Conservation (phyloP, 2,888 invertebrate species). For the Lepidonotus clava region DNA sequence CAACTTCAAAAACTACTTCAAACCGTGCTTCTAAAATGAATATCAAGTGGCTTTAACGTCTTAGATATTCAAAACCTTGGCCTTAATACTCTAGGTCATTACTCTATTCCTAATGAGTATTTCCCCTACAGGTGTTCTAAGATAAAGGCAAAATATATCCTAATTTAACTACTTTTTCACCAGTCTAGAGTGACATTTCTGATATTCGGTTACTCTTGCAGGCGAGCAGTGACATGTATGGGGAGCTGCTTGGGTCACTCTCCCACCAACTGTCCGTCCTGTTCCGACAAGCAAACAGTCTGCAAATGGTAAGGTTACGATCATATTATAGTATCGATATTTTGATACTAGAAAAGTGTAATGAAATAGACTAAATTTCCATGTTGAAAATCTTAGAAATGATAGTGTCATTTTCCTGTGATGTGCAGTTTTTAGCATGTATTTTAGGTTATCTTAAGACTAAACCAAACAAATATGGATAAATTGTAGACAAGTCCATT, state of each 20-base stretch:
- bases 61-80: too few species aligned
- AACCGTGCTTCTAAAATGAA: too few species aligned
- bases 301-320: conserved; percentile 30
- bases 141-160: background rate
- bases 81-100: background rate
- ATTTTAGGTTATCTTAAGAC: too few species aligned
- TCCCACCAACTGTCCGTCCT: conserved; percentile 1
- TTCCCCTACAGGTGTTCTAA: background rate
- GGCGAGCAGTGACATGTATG: conserved; percentile 29
- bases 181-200: background rate
- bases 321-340: background rate
- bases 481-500: too few species aligned
- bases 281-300: conserved; percentile 30
- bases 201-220: too few species aligned
- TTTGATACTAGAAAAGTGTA: background rate
- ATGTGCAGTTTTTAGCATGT: too few species aligned
- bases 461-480: too few species aligned
- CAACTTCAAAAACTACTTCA: too few species aligned
- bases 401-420: too few species aligned
- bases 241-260: background rate
- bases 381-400: background rate
- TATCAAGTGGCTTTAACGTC: too few species aligned
- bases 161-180: too few species aligned
- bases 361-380: background rate
- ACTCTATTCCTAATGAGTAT: background rate